Evolutionary conservation across 2,797 vertebrate genomes (phyloP).

Genomic region (Austrolebias charrua): DNA sequence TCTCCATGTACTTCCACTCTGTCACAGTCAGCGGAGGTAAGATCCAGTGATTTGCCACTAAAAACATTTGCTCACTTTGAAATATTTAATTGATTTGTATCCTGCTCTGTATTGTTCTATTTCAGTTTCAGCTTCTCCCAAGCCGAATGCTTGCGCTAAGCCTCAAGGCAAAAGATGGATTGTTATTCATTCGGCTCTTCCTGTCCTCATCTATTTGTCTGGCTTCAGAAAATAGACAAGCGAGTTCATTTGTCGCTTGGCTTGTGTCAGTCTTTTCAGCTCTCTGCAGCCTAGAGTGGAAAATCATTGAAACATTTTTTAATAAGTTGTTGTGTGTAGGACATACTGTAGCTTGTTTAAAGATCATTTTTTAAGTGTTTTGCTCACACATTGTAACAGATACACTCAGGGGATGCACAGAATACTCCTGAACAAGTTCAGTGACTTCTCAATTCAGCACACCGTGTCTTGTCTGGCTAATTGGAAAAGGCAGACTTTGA

Average conservation of each 20-base stretch:
- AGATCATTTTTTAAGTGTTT: slow-evolving; percentile 10
- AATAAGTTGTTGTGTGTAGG: neutral
- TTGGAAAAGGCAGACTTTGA: slow-evolving; percentile 69
- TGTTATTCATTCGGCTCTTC: slow-evolving; percentile 60
- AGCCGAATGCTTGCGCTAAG: slow-evolving; percentile 49
- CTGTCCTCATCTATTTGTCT: slow-evolving; percentile 63
- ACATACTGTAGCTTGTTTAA: slow-evolving; percentile 6
- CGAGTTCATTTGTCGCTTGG: slow-evolving; percentile 61
- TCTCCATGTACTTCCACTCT: slow-evolving; percentile 63
- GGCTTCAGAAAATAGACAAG: slow-evolving; percentile 40
- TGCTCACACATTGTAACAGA: slow-evolving; percentile 13
- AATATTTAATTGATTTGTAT: slow-evolving; percentile 9
- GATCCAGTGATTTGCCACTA: slow-evolving; percentile 20
- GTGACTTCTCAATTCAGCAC: slow-evolving; percentile 20
- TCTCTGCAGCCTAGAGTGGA: slow-evolving; percentile 18
- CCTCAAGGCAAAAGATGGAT: slow-evolving; percentile 56
- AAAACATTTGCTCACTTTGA: neutral
- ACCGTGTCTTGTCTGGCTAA: slow-evolving; percentile 27
- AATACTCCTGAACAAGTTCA: neutral
- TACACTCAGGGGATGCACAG: neutral
- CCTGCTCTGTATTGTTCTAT: slow-evolving; percentile 46
- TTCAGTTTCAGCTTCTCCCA: slow-evolving; percentile 50
- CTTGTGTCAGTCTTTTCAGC: slow-evolving; percentile 26
- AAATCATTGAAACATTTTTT: slow-evolving; percentile 22
- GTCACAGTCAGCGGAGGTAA: slow-evolving; percentile 78